Percentiles rank a stretch among this genome's conserved stretches.
Evolutionary conservation across 2,888 invertebrate species (phyloP).

Genomic region (Acholoe squamosa): DNA sequence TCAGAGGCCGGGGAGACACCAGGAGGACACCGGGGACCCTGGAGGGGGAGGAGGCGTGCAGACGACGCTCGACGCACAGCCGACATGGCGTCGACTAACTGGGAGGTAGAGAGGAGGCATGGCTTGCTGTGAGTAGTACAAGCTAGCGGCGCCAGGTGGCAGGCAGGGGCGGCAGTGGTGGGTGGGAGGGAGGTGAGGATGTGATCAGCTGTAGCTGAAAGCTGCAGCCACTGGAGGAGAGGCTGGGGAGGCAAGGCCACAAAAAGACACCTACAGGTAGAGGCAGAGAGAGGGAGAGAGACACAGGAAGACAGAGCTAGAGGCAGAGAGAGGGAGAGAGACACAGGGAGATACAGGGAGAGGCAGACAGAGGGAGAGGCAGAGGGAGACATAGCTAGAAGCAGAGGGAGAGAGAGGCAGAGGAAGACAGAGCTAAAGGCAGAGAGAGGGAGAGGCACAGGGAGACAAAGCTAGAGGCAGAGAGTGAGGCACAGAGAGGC

Average conservation of each 20-base stretch:
- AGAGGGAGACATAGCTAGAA: not conserved
- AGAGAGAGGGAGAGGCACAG: not conserved
- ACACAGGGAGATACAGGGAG: not conserved
- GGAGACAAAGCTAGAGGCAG: not conserved
- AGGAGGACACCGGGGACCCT: not conserved
- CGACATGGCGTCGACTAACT: too few relatives aligned
- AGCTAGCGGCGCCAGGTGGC: too few relatives aligned
- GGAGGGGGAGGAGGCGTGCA: too few relatives aligned
- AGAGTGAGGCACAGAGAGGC: not conserved
- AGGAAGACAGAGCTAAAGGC: not conserved
- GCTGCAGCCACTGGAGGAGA: too few relatives aligned
- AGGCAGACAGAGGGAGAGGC: not conserved
- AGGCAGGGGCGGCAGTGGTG: too few relatives aligned
- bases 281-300: not conserved
- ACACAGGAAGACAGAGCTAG: not conserved
- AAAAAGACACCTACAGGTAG: not conserved
- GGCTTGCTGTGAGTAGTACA: too few relatives aligned
- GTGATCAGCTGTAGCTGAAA: too few relatives aligned
- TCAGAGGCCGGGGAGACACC: not conserved
- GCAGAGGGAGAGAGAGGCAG: not conserved
- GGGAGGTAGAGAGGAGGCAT: too few relatives aligned
- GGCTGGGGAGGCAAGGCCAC: not conserved
- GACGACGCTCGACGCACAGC: too few relatives aligned
- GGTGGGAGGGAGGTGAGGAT: too few relatives aligned
- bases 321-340: not conserved